A percentile compares a stretch with the other conserved stretches of the same genome.
Conservation (phyloP, 1,140 invertebrate genomes). For the Zaprionus lachaisei region DNA sequence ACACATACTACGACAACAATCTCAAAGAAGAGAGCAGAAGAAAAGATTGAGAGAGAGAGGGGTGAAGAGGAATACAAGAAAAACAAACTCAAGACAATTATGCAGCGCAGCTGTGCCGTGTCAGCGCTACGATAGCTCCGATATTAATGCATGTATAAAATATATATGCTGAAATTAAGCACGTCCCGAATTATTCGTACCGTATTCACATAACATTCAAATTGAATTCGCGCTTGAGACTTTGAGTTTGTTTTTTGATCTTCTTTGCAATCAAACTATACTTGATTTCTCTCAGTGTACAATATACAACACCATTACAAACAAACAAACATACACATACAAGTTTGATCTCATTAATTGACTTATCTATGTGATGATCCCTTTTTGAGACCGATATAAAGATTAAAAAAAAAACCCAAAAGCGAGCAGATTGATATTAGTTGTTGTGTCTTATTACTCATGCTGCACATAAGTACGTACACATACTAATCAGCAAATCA, state of each 20-base stretch:
- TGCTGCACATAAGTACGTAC: conserved; percentile 34
- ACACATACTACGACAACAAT: conserved; percentile 36
- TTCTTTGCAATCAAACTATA: not conserved
- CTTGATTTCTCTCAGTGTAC: not conserved
- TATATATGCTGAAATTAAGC: not conserved
- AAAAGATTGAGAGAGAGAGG: not conserved
- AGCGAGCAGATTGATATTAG: conserved; percentile 22
- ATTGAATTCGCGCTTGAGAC: not conserved
- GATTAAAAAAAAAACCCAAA: conserved; percentile 20
- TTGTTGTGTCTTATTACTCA: conserved; percentile 23
- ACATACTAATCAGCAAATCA: conserved; percentile 44
- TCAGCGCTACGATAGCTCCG: not conserved
- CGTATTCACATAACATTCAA: not conserved
- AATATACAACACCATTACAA: not conserved
- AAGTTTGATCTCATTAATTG: conserved; percentile 72
- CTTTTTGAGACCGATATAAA: not conserved
- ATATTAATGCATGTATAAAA: conserved; percentile 3
- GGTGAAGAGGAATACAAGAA: conserved; percentile 13
- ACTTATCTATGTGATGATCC: conserved; percentile 68
- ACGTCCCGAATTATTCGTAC: not conserved
- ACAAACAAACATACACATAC: conserved; percentile 13
- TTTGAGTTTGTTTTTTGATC: conserved; percentile 12
- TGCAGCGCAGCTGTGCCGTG: conserved; percentile 3
- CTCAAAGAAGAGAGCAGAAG: not conserved
- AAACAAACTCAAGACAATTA: conserved; percentile 14